These are phyloP conservation scores for Aspidiotus destructor DNA, from an alignment of 2,888 invertebrate species.

Conservation along the genomic window DNA sequence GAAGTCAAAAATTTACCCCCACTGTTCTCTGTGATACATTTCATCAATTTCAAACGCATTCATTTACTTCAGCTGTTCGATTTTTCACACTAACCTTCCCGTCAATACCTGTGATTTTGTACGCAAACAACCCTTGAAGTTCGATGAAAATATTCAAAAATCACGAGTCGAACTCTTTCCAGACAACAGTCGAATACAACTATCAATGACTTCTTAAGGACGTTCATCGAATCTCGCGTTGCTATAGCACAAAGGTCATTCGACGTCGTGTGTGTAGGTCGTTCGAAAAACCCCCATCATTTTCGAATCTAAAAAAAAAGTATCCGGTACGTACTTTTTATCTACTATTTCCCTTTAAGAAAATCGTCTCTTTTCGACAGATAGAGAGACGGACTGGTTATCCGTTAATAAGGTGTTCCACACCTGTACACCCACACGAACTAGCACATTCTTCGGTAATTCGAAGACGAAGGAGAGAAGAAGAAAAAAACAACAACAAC, in stretches of 20 bases:
- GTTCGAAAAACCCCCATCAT: conserved; percentile 24
- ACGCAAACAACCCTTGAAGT: background rate
- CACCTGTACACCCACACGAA: conserved; percentile 32
- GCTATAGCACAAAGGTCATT: conserved; percentile 15
- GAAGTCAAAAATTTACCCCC: no score
- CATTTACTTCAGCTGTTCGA: background rate
- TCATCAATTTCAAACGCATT: background rate
- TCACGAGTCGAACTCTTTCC: no score
- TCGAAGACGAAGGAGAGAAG: background rate
- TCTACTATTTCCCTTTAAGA: background rate
- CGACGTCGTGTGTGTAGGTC: conserved; percentile 31
- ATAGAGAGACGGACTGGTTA: conserved; percentile 13
- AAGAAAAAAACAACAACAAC: conserved; percentile 9
- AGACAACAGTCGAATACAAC: background rate
- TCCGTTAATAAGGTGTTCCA: conserved; percentile 28
- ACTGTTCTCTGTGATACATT: background rate
- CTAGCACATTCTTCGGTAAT: conserved; percentile 30
- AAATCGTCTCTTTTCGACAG: conserved; percentile 15
- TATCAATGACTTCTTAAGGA: conserved; percentile 23
- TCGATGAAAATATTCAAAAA: background rate
- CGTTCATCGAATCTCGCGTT: conserved; percentile 8
- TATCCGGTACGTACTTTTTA: background rate
- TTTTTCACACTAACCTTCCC: background rate
- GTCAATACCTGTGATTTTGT: no score
- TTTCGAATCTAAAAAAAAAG: no score